A percentile compares a stretch with the other conserved stretches of the same genome.
Evolutionary conservation across 1,140 invertebrate genomes (phyloP).

Genomic region (Chrysopa pallens): DNA sequence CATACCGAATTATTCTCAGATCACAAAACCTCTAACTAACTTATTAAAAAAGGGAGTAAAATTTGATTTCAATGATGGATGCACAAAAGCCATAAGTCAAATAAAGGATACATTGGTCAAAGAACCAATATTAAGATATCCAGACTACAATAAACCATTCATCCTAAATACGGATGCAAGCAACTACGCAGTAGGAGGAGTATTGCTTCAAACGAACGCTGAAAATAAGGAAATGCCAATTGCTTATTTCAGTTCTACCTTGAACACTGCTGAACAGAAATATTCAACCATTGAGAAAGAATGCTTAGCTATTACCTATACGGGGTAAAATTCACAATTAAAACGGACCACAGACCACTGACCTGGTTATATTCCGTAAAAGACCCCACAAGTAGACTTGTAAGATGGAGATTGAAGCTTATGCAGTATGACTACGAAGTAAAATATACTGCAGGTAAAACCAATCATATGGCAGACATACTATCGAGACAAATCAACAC

Average conservation of each 20-base stretch:
- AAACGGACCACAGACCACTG: conserved; percentile 31
- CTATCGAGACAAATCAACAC: too few species aligned
- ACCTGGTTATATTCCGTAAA: conserved; percentile 25
- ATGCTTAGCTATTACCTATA: conserved; percentile 21
- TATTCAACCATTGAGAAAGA: conserved; percentile 3
- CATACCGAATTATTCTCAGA: too few species aligned
- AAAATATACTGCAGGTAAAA: conserved; percentile 10
- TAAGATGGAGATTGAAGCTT: conserved; percentile 16
- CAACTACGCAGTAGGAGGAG: conserved; percentile 15
- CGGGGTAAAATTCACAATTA: conserved; percentile 23
- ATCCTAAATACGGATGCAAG: conserved; percentile 19
- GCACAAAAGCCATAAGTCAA: conserved; percentile 9
- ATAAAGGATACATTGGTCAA: conserved; percentile 14
- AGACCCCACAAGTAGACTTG: conserved; percentile 15
- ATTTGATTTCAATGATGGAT: too few species aligned
- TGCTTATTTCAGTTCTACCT: conserved; percentile 9
- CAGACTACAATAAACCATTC: conserved; percentile 18
- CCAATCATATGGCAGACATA: conserved; percentile 4
- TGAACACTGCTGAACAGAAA: conserved; percentile 3
- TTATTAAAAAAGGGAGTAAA: too few species aligned
- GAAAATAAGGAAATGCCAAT: conserved; percentile 13
- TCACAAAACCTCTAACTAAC: too few species aligned
- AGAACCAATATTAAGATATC: conserved; percentile 16
- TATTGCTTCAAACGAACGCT: conserved; percentile 15
- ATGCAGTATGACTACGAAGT: conserved; percentile 19